Base-by-base conservation (phyloP, 2,888 invertebrate species). In the Caenorhabditis plicata region DNA sequence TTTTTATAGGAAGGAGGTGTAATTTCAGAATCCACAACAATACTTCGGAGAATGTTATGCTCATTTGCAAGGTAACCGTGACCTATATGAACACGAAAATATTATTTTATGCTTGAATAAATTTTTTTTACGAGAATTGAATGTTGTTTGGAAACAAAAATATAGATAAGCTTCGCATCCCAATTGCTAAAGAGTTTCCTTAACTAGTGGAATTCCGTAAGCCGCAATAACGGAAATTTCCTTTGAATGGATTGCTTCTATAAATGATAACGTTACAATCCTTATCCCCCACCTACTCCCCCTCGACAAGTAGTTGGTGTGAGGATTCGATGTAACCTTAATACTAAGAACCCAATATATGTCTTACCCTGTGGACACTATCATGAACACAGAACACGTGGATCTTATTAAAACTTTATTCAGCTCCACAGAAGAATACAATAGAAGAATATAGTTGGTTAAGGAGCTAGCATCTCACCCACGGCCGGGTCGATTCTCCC, bases 31-130 rank as follows among this genome's bases (percentile, higher is more conserved):
- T 79, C 78, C 20, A 80, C 53, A 13, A 75, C 66, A 2, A 77
- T 53, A 39, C 79, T 79, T 8, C 64, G 53, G n/a, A 31, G 52
- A 29, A 80, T 60, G 46, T 80, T 76, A 52, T 71, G 73, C 1
- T 68, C 51, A 3, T 68, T 52, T 1, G 47, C 36, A n/a, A 40
- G 52, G 4, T 25, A 19, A 19, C 47, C 44, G 2, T n/a, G 8
- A 9, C 19, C 8, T 17, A 36, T 36, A 8, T 36, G n/a, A 23
- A 3, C 29, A 8, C 19, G 9, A 8, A 11, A 4, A 11, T 9
- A 4, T 20, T 20, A 15, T 13, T 41, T 27, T 11, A 32, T 23
- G 15, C 9, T 19, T 36, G 7, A 17, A 19, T 31, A 15, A 23
- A 53, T 35, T 20, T 13, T 20, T 8, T 19, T 27, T 11, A 53